phyloP scores from a whole-genome alignment of 2,113 vertebrate genomes.

The Charina bottae region DNA sequence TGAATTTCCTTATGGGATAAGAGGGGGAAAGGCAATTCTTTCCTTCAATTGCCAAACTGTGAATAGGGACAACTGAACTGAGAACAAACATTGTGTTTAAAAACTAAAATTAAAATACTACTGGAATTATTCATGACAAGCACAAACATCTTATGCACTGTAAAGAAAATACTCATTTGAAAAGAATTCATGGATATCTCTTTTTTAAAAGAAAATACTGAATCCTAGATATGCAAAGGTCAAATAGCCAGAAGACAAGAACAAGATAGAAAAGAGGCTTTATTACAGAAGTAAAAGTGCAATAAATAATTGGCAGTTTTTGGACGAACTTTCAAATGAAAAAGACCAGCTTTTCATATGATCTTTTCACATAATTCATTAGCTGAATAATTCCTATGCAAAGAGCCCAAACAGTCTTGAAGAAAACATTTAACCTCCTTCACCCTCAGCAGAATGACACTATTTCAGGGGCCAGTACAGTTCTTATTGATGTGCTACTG shows the following conservation, averaged over 20 bases:
- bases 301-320: slow-evolving; percentile 26
- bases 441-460: background rate
- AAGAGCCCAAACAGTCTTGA: background rate
- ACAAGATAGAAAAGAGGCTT: slow-evolving; percentile 53
- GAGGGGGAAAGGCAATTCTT: background rate
- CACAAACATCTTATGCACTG: slow-evolving; percentile 3
- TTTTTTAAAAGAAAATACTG: background rate
- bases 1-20: background rate
- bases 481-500: background rate
- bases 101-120: background rate
- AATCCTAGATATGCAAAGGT: slow-evolving; percentile 33
- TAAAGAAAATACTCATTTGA: slow-evolving; percentile 19
- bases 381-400: slow-evolving; percentile 49
- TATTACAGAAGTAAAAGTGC: slow-evolving; percentile 55
- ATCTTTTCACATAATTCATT: slow-evolving; percentile 25
- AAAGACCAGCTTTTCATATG: background rate
- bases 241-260: slow-evolving; percentile 46
- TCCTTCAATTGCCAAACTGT: background rate
- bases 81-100: background rate
- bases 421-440: slow-evolving; percentile 16
- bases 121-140: background rate
- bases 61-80: background rate
- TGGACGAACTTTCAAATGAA: background rate
- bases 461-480: background rate
- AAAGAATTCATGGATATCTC: slow-evolving; percentile 14